These are phyloP conservation scores for Myoxocephalus aenaeus DNA, from an alignment of 2,797 vertebrate species.

Conservation along the genomic window DNA sequence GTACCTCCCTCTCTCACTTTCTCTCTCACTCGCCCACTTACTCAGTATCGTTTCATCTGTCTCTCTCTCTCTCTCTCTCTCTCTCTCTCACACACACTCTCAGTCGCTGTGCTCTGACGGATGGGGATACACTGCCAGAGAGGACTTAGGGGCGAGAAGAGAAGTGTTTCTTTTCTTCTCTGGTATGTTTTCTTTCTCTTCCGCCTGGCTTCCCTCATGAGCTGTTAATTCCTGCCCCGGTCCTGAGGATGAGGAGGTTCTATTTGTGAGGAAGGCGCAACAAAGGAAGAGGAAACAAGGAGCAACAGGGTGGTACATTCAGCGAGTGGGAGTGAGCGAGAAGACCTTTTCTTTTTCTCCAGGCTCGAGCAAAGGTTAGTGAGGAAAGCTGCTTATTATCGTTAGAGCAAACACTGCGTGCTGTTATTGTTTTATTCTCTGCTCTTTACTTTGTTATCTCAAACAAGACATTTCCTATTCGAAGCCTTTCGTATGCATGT, in stretches of 20 bases:
- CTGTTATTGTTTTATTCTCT: constrained; percentile 26
- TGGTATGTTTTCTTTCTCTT: constrained; percentile 66
- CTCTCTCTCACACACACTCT: constrained; percentile 51
- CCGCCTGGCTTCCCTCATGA: constrained; percentile 63
- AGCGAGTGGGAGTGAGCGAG: constrained; percentile 53
- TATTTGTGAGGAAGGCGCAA: constrained; percentile 69
- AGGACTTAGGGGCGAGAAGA: constrained; percentile 74
- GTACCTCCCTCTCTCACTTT: constrained; percentile 45
- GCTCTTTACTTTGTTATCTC: constrained; percentile 49
- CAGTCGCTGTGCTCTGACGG: constrained; percentile 73
- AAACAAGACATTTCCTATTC: constrained; percentile 20
- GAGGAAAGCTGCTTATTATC: constrained; percentile 52
- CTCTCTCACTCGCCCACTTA: constrained; percentile 68
- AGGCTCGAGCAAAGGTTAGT: constrained; percentile 72
- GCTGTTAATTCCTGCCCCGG: constrained; percentile 62
- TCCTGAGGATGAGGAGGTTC: constrained; percentile 75
- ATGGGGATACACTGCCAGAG: constrained; percentile 77
- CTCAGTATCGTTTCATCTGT: constrained; percentile 63
- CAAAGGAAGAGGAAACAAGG: constrained; percentile 67
- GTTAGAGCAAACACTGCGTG: constrained; percentile 43
- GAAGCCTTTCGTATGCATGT: constrained; percentile 7
- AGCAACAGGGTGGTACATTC: constrained; percentile 79
- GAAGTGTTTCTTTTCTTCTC: constrained; percentile 70
- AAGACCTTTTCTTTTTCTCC: constrained; percentile 48
- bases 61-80: constrained; percentile 29